Percentiles rank a stretch among this genome's conserved stretches.
Evolutionary conservation across 2,888 invertebrate species (phyloP).

Genomic region (Calameuta pallipes): DNA sequence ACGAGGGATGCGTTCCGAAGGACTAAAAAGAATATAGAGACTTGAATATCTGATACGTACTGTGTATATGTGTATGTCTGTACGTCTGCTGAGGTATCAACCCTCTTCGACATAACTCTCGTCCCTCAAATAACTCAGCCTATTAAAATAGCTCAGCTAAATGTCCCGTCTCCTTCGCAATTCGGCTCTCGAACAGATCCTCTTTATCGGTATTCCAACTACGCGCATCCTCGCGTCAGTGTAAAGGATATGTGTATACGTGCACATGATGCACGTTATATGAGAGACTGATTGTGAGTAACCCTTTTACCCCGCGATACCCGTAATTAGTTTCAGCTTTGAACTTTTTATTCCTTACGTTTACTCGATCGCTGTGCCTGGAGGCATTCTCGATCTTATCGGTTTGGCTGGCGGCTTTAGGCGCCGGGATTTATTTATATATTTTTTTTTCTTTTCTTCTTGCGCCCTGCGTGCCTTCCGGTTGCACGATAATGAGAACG

Average conservation of each 20-base stretch:
- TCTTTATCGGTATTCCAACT: constrained; percentile 19
- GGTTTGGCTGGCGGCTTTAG: neutral
- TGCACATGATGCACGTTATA: neutral
- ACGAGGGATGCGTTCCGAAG: constrained; percentile 6
- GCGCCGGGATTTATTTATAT: neutral
- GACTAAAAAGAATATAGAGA: neutral
- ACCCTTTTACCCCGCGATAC: constrained; percentile 16
- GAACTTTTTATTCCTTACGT: constrained; percentile 10
- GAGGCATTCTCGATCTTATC: neutral
- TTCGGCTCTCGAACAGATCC: constrained; percentile 11
- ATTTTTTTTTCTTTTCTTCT: neutral
- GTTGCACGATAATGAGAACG: neutral
- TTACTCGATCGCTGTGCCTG: neutral
- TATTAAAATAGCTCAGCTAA: constrained; percentile 23
- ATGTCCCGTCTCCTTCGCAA: constrained; percentile 12
- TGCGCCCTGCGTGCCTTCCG: neutral
- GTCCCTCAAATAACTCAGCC: constrained; percentile 13
- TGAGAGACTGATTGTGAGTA: constrained; percentile 8
- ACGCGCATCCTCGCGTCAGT: constrained; percentile 18
- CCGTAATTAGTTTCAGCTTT: constrained; percentile 21
- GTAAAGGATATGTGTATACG: neutral
- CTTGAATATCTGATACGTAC: neutral
- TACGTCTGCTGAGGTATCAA: neutral
- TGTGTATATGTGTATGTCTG: neutral
- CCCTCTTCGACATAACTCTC: constrained; percentile 6